Conservation (phyloP, 2,113 vertebrate genomes). For the Butastur rufipennis region DNA sequence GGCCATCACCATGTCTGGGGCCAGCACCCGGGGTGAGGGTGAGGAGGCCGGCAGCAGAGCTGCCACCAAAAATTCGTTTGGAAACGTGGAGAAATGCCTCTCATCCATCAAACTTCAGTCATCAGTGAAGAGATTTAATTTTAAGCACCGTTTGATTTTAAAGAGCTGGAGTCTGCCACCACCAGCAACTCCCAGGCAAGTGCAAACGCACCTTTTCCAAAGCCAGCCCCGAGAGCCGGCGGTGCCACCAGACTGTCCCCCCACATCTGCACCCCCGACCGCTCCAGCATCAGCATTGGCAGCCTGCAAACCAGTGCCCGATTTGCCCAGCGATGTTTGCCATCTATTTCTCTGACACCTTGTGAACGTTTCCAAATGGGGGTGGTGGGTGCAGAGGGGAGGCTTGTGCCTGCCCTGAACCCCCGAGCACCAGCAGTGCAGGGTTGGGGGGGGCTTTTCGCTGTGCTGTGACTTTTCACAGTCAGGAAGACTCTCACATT, state of each 20-base stretch:
- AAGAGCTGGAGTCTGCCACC: neutral
- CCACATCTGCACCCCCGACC: fast-evolving
- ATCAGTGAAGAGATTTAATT: neutral
- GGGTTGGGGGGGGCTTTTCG: neutral
- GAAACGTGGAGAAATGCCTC: neutral
- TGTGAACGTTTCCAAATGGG: neutral
- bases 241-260: neutral
- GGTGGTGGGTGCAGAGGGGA: neutral
- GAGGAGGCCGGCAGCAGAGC: neutral
- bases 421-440: fast-evolving
- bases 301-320: neutral
- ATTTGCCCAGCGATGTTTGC: neutral
- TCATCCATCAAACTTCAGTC: constrained; percentile 19
- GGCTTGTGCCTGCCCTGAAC: neutral
- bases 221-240: neutral
- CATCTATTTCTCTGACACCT: neutral
- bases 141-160: constrained; percentile 19
- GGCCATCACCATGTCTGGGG: neutral
- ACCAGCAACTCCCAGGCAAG: neutral
- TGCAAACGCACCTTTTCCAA: neutral
- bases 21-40: fast-evolving
- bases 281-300: neutral
- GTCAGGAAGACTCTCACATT: neutral
- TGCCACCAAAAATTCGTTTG: neutral
- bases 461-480: neutral